Base-by-base conservation (phyloP, 1,140 invertebrate species). In the Catajapyx aquilonaris region DNA sequence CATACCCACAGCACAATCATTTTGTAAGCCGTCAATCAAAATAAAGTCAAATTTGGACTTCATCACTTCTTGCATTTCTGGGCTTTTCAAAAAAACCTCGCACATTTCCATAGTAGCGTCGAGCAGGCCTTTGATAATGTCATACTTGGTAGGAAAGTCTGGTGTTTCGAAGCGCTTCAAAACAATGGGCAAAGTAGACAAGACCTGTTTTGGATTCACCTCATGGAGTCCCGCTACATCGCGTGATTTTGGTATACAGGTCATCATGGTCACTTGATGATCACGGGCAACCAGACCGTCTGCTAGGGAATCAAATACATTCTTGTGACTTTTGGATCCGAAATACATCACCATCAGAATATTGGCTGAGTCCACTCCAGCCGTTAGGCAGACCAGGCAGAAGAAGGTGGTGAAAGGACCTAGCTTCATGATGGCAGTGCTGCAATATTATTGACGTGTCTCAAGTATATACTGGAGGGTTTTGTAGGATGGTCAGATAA, bases 271-370 rank as follows among this genome's bases (percentile, higher is more conserved):
- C 5, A 83, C 42, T 11, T 74, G 55, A 44, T 81, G 73, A 18
- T 73, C 74, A 11, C 66, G 61, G 37, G 52, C 56, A 1, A 65
- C 65, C 21, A 83, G 48, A 38, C 68, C 71, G 19, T 64, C 61
- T 2, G 79, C 52, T 2, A 81, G 47, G 0, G 66, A 64, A 34
- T 69, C 57, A 44, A 72, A 72, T 18, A 75, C 69, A 16, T 65
- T 59, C 45, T 76, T 73, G 47, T 81, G 76, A 49, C 74, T 79
- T 22, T 61, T 66, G 1, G 72, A 68, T 1, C 62, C 54, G 40
- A 72, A 65, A 1, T 67, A 65, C 46, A 76, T 69, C 17, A 76
- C 48, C 0, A 62, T 72, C 17, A 81, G 53, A 44, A 81, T 73
- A 31, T n/a, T n/a, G n/a, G n/a, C n/a, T n/a, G n/a, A n/a, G n/a